A percentile compares a stretch with the other conserved stretches of the same genome.
These are phyloP conservation scores for Gastrophysa polygoni DNA, from an alignment of 2,888 invertebrate species.

Conservation along the genomic window DNA sequence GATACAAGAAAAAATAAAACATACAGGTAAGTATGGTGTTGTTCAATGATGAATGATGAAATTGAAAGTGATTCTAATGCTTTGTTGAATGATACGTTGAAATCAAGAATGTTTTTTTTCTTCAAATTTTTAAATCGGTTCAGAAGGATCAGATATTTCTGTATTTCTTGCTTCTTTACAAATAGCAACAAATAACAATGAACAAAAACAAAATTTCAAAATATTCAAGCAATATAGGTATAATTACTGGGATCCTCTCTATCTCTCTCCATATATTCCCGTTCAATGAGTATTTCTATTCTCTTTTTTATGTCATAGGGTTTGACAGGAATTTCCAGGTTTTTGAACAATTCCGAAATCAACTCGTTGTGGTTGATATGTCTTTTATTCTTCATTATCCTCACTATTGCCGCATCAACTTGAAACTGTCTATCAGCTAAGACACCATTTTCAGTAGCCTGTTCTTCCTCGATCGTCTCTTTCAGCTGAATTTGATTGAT, in stretches of 20 bases:
- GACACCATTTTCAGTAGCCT: constrained; percentile 94
- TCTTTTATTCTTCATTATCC: constrained; percentile 98
- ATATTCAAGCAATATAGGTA: constrained; percentile 83
- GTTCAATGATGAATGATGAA: too few relatives aligned
- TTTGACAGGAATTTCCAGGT: constrained; percentile 97
- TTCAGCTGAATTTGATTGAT: constrained; percentile 92
- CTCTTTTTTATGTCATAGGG: constrained; percentile 96
- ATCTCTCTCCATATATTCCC: constrained; percentile 98
- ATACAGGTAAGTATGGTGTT: too few relatives aligned
- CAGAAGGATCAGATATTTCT: too few relatives aligned
- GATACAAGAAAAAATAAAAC: too few relatives aligned
- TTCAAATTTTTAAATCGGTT: too few relatives aligned
- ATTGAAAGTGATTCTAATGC: too few relatives aligned
- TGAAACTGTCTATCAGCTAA: constrained; percentile 98
- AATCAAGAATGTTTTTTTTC: background rate
- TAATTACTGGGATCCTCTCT: constrained; percentile 92
- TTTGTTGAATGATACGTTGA: too few relatives aligned
- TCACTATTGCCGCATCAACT: constrained; percentile 97
- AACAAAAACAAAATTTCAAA: background rate
- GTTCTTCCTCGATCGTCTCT: constrained; percentile 84
- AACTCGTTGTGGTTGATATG: constrained; percentile 91
- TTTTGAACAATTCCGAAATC: constrained; percentile 93
- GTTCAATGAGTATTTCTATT: constrained; percentile 96
- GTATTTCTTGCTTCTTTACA: background rate
- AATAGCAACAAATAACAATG: background rate